These are phyloP conservation scores for Globicephala melas DNA, from an alignment of 2,113 vertebrate genomes.

Conservation along the genomic window DNA sequence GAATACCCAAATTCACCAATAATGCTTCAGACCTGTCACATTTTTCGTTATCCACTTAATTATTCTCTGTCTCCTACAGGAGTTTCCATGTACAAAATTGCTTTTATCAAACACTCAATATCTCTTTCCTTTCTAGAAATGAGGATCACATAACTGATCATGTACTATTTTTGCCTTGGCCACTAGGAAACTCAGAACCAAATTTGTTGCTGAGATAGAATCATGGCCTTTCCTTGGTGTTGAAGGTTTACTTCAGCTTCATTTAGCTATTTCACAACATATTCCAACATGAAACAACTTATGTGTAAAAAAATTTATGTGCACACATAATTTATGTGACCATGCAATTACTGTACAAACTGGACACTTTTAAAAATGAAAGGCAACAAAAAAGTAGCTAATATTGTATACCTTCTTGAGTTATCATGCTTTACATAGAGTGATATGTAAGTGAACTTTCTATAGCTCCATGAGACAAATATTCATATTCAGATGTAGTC, in stretches of 20 bases:
- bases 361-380: not conserved
- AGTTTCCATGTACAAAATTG: not conserved
- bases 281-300: not conserved
- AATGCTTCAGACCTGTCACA: fast-evolving
- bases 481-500: not conserved
- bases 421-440: not conserved
- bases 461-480: not conserved
- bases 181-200: not conserved
- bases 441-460: not conserved
- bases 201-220: not conserved
- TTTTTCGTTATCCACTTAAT: not conserved
- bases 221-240: not conserved
- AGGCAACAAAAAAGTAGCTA: not conserved
- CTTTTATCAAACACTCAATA: not conserved
- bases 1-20: not conserved
- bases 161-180: not conserved
- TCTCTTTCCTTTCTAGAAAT: not conserved
- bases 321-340: not conserved
- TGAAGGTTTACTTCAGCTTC: not conserved
- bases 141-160: not conserved
- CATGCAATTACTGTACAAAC: not conserved
- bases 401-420: not conserved
- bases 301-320: not conserved
- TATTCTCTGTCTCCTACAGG: not conserved
- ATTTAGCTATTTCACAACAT: not conserved